A percentile compares a stretch with the other conserved stretches of the same genome.
Evolutionary conservation across 2,797 vertebrate genomes (phyloP).

Genomic region (Cygnus olor): DNA sequence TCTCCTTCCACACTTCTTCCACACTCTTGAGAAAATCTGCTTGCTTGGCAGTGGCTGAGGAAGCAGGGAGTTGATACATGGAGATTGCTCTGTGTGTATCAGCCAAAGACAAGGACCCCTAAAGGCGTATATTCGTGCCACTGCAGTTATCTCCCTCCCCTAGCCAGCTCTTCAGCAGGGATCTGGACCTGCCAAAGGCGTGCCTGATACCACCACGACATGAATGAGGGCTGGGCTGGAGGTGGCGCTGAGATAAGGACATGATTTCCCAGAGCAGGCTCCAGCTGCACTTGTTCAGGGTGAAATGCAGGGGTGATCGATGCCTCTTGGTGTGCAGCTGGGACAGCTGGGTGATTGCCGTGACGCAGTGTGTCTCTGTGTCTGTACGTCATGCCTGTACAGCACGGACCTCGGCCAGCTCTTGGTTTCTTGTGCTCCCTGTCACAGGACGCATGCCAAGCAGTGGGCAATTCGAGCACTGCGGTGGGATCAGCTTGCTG

Average conservation of each 20-base stretch:
- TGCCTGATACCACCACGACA: neutral
- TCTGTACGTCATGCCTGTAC: neutral
- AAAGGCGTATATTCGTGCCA: neutral
- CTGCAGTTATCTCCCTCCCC: neutral
- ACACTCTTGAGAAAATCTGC: neutral
- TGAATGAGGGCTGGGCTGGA: neutral
- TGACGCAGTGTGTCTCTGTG: neutral
- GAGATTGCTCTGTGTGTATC: neutral
- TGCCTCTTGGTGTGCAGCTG: neutral
- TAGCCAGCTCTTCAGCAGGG: neutral
- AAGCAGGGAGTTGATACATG: fast-evolving
- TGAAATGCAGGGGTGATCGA: neutral
- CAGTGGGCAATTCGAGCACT: neutral
- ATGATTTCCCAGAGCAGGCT: neutral
- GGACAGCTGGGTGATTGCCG: neutral
- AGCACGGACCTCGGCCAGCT: neutral
- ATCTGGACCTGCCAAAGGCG: fast-evolving
- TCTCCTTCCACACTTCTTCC: neutral
- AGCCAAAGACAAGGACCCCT: neutral
- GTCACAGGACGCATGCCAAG: fast-evolving
- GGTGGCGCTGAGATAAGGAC: neutral
- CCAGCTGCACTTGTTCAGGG: neutral
- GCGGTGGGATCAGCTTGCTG: neutral
- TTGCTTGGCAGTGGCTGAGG: neutral
- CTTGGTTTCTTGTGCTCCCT: neutral